Evolutionary conservation across 2,113 vertebrate genomes (phyloP), one percentile per base, ranked within the genome.

Genomic region (Hassar affinis): DNA sequence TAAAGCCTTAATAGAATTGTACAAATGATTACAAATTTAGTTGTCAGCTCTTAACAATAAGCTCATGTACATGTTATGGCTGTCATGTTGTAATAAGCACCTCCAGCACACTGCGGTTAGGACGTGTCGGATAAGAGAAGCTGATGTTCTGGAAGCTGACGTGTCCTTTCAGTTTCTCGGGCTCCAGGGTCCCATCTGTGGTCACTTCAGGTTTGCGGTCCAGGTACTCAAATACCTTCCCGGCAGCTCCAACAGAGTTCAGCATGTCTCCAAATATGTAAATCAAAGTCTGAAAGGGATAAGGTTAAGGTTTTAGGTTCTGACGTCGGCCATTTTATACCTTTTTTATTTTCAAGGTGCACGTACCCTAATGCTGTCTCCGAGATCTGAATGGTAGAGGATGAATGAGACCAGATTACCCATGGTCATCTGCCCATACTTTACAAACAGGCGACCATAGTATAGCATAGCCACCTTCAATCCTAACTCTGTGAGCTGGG

Each of bases 401-500:
- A 97, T 90, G 85, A 98, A 97, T 82, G 97, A 95, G 12, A 98
- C 89, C 33, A 98, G 89, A 76, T 89, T 89, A 0, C 96, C 95
- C 0, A 87, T 88, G 6, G 90, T 96, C 92, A 97, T 91, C 82
- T 93, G 89, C 3, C 95, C 94, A 0, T 80, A 88, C 1, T 69
- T 86, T 78, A 97, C 94, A 87, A 96, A 93, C 82, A 81, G 87
- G 54, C 94, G 89, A 0, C 95, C 96, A 0, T 91, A 93, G 85
- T 86, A 93, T 71, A 98, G 87, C 86, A 97, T 90, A 1, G 93
- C 25, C 25, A 95, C 92, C 80, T 96, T 90, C 88, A 92, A 86
- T 0, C 1, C 90, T 88, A 98, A 1, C 0, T 83, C 88, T 86
- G 94, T 86, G 8, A 90, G 9, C 97, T 98, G 83, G 0, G 59